Evolutionary conservation across 1,140 invertebrate genomes (phyloP).

Genomic region (Scaptomyza hsui): DNA sequence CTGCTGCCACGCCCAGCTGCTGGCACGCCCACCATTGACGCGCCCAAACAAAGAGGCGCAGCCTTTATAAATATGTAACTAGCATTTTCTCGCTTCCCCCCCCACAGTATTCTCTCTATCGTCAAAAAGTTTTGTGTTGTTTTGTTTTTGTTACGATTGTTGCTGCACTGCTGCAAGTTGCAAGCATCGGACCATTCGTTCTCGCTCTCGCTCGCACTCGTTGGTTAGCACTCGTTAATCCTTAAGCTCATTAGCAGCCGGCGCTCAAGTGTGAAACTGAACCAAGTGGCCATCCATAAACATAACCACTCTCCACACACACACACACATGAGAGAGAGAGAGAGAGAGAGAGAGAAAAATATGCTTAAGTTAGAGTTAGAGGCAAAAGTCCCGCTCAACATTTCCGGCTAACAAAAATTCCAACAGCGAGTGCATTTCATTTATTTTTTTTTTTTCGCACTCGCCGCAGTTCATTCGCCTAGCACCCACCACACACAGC

Average conservation of each 20-base stretch:
- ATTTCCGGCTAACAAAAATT: conserved; percentile 48
- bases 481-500: neutral
- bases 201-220: neutral
- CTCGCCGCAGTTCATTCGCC: conserved; percentile 37
- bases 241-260: conserved; percentile 77
- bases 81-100: conserved; percentile 14
- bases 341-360: too few species aligned
- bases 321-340: too few species aligned
- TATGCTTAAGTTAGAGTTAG: neutral
- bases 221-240: conserved; percentile 35
- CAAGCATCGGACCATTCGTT: neutral
- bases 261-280: conserved; percentile 77
- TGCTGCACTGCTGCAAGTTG: neutral
- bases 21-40: conserved; percentile 48
- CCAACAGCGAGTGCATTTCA: conserved; percentile 6
- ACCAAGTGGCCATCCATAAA: conserved; percentile 67
- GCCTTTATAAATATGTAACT: conserved; percentile 21
- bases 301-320: conserved; percentile 46
- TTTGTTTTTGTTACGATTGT: neutral
- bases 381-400: neutral
- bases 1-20: neutral
- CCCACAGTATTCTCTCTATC: too few species aligned
- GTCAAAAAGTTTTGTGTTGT: neutral
- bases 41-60: conserved; percentile 44
- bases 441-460: conserved; percentile 4